phyloP scores from a whole-genome alignment of 2,797 vertebrate genomes.

The Falco rusticolus region DNA sequence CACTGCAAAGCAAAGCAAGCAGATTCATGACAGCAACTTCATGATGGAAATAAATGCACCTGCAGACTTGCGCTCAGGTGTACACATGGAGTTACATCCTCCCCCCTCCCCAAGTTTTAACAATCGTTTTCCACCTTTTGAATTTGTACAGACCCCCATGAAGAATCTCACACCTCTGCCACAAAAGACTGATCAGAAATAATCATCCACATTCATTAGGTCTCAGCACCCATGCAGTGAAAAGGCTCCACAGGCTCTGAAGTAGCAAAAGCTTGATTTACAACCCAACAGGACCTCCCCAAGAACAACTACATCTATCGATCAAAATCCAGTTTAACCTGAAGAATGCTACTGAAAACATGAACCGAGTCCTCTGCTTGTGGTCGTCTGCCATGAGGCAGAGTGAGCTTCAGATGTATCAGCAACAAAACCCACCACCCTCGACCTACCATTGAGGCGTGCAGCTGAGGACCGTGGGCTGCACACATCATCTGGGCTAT shows the following conservation, averaged over 20 bases:
- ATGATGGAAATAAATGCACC: neutral
- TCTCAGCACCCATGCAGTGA: neutral
- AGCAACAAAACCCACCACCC: neutral
- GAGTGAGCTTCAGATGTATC: neutral
- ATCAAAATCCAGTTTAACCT: neutral
- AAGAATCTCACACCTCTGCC: neutral
- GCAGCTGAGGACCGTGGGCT: neutral
- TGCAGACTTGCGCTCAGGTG: neutral
- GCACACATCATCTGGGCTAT: neutral
- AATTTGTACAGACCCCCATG: neutral
- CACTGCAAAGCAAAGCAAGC: neutral
- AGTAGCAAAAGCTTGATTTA: neutral
- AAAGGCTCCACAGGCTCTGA: neutral
- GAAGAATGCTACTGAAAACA: neutral
- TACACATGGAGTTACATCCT: accelerated
- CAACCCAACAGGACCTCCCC: neutral
- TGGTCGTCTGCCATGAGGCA: neutral
- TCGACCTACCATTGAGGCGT: accelerated
- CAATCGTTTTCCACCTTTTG: neutral
- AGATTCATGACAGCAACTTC: neutral
- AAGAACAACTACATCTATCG: neutral
- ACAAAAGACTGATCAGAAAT: neutral
- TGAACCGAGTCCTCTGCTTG: neutral
- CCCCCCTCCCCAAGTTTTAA: neutral
- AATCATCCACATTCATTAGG: neutral